Evolutionary conservation across 2,888 invertebrate species (phyloP), one percentile per base, ranked within the genome.

Genomic region (Drosophila lacicola): DNA sequence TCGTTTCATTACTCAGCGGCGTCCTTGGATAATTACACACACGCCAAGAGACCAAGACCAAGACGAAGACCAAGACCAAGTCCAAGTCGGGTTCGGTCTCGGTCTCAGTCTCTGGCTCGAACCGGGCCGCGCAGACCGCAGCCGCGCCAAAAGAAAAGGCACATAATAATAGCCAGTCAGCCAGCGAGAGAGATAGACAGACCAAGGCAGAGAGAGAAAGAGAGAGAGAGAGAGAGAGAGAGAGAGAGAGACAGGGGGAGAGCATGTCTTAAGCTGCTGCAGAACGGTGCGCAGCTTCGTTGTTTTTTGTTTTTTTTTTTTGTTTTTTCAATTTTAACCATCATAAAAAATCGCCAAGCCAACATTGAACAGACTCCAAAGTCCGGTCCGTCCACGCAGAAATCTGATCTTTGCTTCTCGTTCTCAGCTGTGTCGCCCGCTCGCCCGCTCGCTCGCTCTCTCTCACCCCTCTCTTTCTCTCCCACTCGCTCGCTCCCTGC

Each of bases 21-120:
- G 88, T 89, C 88, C 88, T 89, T 89, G 88, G 90, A 88, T 89
- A 89, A 89, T 89, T 89, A 89, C 88, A 89, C 88, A 84, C 85
- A 90, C 82, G 82, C 78, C 81, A 80, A 66, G 68, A 71, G 65
- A 80, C 80, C 77, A 65, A 80, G 62, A 57, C 81, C 55, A 64
- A 82, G 66, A 81, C 66, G 65, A 62, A 72, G 58, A 70, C 45
- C 41, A 66, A 58, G 51, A 53, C 58, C 71, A 66, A 60, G 57
- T 55, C 60, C 45, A 61, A 57, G 49, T 58, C 70, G 57, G 29
- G 36, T 10, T 69, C 62, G 46, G 45, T 13, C 37, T 44, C 14
- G 6, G 39, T 17, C 50, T 57, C 36, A 19, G 36, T 44, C 36
- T 47, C 49, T 11, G 39, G 25, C 66, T 64, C 55, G 25, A 29